Conservation (phyloP, 2,888 invertebrate genomes). For the Thysanoteuthis rhombus region DNA sequence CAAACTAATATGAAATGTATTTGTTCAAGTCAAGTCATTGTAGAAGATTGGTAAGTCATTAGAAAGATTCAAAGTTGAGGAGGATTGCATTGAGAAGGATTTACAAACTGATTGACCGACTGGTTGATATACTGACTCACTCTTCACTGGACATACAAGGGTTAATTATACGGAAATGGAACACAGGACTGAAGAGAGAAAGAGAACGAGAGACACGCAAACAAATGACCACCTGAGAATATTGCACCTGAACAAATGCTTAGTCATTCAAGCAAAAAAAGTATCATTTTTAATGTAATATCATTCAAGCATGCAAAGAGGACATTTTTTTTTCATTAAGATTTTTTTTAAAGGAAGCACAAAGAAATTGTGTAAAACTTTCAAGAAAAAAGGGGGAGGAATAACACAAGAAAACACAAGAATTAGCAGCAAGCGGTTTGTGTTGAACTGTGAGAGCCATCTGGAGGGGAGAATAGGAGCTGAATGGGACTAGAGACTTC, state of each 20-base stretch:
- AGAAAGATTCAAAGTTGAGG: background rate
- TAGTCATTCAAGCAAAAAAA: constrained; percentile 14
- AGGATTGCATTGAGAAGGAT: background rate
- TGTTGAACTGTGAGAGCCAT: background rate
- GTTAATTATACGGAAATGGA: background rate
- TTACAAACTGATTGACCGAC: background rate
- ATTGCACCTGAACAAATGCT: background rate
- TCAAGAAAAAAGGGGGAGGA: background rate
- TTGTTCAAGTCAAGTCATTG: background rate
- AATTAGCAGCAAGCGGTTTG: constrained; percentile 1
- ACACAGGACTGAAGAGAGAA: background rate
- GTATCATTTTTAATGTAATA: background rate
- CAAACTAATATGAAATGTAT: background rate
- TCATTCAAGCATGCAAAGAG: constrained; percentile 31
- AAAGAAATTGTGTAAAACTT: background rate
- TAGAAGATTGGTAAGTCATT: background rate
- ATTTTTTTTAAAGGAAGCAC: background rate
- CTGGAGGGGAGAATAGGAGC: background rate
- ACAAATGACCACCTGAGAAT: background rate
- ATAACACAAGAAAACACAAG: background rate
- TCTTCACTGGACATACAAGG: background rate
- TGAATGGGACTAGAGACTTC: constrained; percentile 15
- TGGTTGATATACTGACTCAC: background rate
- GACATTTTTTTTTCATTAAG: background rate
- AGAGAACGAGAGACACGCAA: background rate